phyloP scores from a whole-genome alignment of 2,888 invertebrate species.

The Parascotia fuliginaria region DNA sequence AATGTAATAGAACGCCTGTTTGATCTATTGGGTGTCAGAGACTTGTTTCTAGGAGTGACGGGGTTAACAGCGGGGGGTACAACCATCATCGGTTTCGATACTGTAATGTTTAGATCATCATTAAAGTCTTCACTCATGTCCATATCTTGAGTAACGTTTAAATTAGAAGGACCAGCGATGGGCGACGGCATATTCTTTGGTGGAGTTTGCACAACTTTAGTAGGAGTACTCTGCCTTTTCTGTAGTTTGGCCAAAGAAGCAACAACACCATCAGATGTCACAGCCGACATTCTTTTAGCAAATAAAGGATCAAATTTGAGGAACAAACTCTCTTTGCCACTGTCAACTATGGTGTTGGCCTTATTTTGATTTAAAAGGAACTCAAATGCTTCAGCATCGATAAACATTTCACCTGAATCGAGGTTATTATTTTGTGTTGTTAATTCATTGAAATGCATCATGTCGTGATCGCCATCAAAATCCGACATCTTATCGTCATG shows the following conservation, averaged over 20 bases:
- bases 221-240: slow-evolving; percentile 68
- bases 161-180: slow-evolving; percentile 55
- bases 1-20: slow-evolving; percentile 75
- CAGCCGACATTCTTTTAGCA: slow-evolving; percentile 65
- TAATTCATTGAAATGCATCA: slow-evolving; percentile 64
- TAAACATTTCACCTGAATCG: slow-evolving; percentile 72
- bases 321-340: slow-evolving; percentile 80
- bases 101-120: slow-evolving; percentile 62
- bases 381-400: slow-evolving; percentile 79
- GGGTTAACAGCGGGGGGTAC: slow-evolving; percentile 77
- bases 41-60: slow-evolving; percentile 63
- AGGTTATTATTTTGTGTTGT: slow-evolving; percentile 53
- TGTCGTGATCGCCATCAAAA: slow-evolving; percentile 54
- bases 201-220: slow-evolving; percentile 46
- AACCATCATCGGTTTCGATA: slow-evolving; percentile 77
- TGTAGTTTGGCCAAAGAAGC: slow-evolving; percentile 63
- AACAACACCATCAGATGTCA: slow-evolving; percentile 60
- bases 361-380: slow-evolving; percentile 77
- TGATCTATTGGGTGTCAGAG: slow-evolving; percentile 63
- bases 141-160: slow-evolving; percentile 46
- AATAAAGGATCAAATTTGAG: slow-evolving; percentile 80
- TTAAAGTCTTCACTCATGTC: slow-evolving; percentile 51
- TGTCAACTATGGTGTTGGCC: slow-evolving; percentile 66
- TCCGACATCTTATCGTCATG: slow-evolving; percentile 53
- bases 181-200: slow-evolving; percentile 41